Evolutionary conservation across 2,113 vertebrate species (phyloP).

Genomic region (Paracanthobrama guichenoti): DNA sequence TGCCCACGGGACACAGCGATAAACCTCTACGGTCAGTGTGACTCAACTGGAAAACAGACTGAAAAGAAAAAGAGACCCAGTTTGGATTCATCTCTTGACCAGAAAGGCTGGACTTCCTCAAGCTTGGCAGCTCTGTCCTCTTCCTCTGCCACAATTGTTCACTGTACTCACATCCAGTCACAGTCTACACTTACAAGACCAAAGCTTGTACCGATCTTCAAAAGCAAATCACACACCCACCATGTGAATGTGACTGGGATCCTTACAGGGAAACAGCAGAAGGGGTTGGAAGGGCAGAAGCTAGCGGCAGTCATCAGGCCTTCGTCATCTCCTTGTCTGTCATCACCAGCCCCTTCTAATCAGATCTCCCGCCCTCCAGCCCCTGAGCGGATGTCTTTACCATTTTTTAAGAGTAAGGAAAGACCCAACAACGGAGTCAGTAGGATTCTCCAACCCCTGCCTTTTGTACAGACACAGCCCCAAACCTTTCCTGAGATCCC

Average conservation of each 20-base stretch:
- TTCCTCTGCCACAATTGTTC: constrained; percentile 16
- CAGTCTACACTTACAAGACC: constrained; percentile 45
- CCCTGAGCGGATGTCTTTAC: constrained; percentile 27
- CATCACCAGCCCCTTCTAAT: not conserved
- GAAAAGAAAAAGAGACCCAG: not conserved
- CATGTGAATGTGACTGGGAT: constrained; percentile 61
- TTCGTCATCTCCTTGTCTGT: not conserved
- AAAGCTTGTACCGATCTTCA: constrained; percentile 81
- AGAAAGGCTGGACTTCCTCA: not conserved
- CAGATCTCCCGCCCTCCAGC: not conserved
- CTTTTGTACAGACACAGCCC: not conserved
- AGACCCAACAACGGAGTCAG: not conserved
- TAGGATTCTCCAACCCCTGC: not conserved
- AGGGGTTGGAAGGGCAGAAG: constrained; percentile 26
- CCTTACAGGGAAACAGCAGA: constrained; percentile 56
- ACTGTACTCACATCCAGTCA: not conserved
- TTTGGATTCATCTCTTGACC: constrained; percentile 20
- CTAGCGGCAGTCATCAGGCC: constrained; percentile 26
- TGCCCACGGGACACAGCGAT: not conserved
- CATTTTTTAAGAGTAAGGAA: constrained; percentile 5
- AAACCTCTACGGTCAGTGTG: not conserved
- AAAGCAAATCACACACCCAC: constrained; percentile 64
- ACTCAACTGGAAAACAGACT: constrained; percentile 5
- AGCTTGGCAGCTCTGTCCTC: constrained; percentile 15
- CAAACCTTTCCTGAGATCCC: constrained; percentile 1